A percentile compares a stretch with the other conserved stretches of the same genome.
Conservation (phyloP, 2,888 invertebrate species). For the Thereva unica region DNA sequence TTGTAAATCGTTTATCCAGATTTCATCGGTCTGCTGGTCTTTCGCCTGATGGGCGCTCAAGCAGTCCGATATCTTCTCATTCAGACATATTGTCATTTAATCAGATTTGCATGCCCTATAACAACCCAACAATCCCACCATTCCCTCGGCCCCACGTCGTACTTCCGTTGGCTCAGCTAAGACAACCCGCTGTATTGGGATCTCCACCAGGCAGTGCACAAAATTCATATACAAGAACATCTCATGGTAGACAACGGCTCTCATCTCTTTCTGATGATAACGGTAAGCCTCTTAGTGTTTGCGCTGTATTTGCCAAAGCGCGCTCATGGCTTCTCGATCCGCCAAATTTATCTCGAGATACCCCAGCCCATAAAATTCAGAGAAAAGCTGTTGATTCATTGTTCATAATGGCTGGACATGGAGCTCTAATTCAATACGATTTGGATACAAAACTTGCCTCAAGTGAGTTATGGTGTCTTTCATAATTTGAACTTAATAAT, state of each 20-base stretch:
- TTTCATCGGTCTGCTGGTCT: constrained; percentile 97
- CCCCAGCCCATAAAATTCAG: constrained; percentile 55
- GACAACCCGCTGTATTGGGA: constrained; percentile 64
- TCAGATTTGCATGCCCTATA: constrained; percentile 65
- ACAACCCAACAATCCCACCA: constrained; percentile 89
- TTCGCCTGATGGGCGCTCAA: constrained; percentile 69
- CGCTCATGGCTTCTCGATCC: constrained; percentile 69
- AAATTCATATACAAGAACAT: constrained; percentile 42
- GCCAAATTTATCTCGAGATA: constrained; percentile 58
- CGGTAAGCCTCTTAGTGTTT: constrained; percentile 73
- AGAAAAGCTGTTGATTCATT: constrained; percentile 77
- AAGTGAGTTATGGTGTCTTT: constrained; percentile 56
- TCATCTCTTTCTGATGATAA: constrained; percentile 73
- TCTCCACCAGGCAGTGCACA: constrained; percentile 52
- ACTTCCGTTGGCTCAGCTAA: constrained; percentile 82
- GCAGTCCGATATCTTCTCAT: constrained; percentile 65
- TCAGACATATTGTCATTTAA: constrained; percentile 57
- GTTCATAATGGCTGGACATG: constrained; percentile 87
- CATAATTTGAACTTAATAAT: neutral
- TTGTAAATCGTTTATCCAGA: constrained; percentile 90
- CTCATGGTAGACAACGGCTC: constrained; percentile 67
- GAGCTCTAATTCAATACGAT: constrained; percentile 84
- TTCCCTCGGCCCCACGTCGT: constrained; percentile 84
- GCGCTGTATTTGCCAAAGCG: constrained; percentile 76
- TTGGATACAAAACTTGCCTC: constrained; percentile 73